A percentile compares a stretch with the other conserved stretches of the same genome.
Evolutionary conservation across 2,113 vertebrate species (phyloP).

Genomic region (Eurypyga helias): DNA sequence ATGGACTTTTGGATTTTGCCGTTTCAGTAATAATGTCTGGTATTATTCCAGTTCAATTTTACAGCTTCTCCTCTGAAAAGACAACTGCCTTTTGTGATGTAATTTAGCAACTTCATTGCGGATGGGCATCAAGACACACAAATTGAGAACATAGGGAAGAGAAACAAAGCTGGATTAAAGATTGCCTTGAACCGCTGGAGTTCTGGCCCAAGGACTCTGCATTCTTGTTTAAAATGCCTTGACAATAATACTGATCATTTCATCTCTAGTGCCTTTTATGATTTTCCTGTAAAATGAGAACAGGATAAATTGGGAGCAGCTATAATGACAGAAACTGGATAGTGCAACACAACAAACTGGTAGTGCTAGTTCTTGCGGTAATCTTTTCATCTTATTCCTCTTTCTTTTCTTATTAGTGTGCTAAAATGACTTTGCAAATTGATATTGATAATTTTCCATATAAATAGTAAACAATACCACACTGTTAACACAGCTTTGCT

Average conservation of each 20-base stretch:
- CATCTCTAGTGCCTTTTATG: constrained; percentile 43
- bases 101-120: background rate
- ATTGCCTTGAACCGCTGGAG: constrained; percentile 44
- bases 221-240: constrained; percentile 55
- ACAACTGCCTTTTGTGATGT: constrained; percentile 27
- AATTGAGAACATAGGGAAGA: constrained; percentile 12
- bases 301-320: constrained; percentile 23
- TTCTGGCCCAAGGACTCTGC: constrained; percentile 42
- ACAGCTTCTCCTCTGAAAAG: background rate
- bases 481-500: background rate
- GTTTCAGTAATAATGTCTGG: constrained; percentile 26
- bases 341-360: background rate
- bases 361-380: background rate
- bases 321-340: constrained; percentile 25
- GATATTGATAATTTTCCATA: constrained; percentile 13
- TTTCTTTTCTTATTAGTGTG: background rate
- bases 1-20: background rate
- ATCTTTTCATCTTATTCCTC: constrained; percentile 15
- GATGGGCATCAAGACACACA: constrained; percentile 12
- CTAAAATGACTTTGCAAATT: constrained; percentile 34
- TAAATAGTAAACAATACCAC: background rate
- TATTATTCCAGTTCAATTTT: constrained; percentile 9
- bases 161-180: constrained; percentile 54
- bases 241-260: constrained; percentile 43
- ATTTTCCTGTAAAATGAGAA: constrained; percentile 32